Base-by-base conservation (phyloP, 2,113 vertebrate genomes). In the Plotosus lineatus region DNA sequence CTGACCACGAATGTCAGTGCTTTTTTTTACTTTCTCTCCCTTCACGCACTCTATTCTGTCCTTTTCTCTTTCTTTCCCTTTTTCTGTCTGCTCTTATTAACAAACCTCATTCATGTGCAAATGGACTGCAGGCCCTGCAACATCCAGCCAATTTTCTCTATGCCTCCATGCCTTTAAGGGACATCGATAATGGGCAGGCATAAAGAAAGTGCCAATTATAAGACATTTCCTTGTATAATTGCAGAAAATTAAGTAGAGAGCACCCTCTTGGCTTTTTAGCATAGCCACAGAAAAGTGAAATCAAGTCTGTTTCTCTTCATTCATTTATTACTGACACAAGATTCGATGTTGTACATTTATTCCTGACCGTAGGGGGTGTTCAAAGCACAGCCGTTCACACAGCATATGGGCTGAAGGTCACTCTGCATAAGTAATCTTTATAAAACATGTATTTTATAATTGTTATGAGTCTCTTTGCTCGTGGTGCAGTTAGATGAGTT, bases 181-280 rank as follows among this genome's bases (percentile, higher is more conserved):
- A 90, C 90, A 88, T 88, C 89, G 89, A 90, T 91, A 92, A 91
- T 91, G 86, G 90, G 83, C 85, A 86, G 88, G 87, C 89, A 92
- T 88, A 89, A 92, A 90, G 90, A 89, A 89, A 88, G 88, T 90
- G 89, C 85, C 91, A 91, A 92, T 91, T 93, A 92, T 88, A 89
- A 91, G 86, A 86, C 82, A 65, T 88, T 92, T 88, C 78, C 81
- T 85, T 83, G 75, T 90, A 84, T 93, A 91, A 92, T 93, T 90
- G 89, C 82, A 58, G 82, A 84, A 85, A 86, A 82, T 83, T 85
- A 87, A 87, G 83, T 87, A 87, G 89, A 88, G 89, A 90, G 88
- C 86, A 85, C 85, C 66, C 81, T 83, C 58, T 72, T 48, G 40
- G 78, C 65, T 86, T 88, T 82, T 79, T 87, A 88, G 88, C 81